Conservation (phyloP, 2,888 invertebrate species). For the Agelastica alni region DNA sequence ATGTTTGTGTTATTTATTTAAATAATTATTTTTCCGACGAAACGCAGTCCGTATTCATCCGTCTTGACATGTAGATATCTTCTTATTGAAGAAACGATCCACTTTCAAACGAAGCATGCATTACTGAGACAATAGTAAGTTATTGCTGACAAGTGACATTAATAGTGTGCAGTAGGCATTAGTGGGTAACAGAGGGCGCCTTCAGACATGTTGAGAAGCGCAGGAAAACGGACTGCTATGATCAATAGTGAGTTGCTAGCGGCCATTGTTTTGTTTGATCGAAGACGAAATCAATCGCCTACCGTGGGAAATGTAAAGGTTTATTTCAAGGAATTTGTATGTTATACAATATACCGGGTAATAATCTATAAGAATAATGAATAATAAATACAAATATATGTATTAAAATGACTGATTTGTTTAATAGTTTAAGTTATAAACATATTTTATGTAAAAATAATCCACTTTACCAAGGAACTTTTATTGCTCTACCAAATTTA, state of each 20-base stretch:
- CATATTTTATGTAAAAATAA: too few relatives aligned
- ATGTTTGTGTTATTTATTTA: too few relatives aligned
- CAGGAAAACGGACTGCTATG: conserved; percentile 18
- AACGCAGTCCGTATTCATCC: not conserved
- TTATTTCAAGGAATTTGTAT: not conserved
- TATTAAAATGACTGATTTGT: too few relatives aligned
- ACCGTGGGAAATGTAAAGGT: conserved; percentile 11
- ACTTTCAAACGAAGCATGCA: conserved; percentile 11
- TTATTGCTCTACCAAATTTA: too few relatives aligned
- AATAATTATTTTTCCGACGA: conserved; percentile 3
- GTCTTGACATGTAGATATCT: conserved; percentile 4
- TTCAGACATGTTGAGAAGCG: conserved; percentile 17
- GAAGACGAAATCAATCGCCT: conserved; percentile 6
- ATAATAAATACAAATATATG: too few relatives aligned
- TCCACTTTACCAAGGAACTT: too few relatives aligned
- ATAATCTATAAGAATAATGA: too few relatives aligned
- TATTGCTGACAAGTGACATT: conserved; percentile 16
- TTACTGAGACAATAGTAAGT: conserved; percentile 17
- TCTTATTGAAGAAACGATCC: conserved; percentile 6
- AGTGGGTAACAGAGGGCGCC: conserved; percentile 21
- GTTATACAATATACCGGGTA: too few relatives aligned
- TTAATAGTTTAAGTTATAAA: too few relatives aligned
- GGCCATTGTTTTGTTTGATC: conserved; percentile 14
- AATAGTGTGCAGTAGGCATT: conserved; percentile 10
- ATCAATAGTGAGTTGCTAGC: conserved; percentile 20